Percentiles rank a stretch among this genome's conserved stretches.
Conservation (phyloP, 2,888 invertebrate species). For the Onthophagus sagittarius region DNA sequence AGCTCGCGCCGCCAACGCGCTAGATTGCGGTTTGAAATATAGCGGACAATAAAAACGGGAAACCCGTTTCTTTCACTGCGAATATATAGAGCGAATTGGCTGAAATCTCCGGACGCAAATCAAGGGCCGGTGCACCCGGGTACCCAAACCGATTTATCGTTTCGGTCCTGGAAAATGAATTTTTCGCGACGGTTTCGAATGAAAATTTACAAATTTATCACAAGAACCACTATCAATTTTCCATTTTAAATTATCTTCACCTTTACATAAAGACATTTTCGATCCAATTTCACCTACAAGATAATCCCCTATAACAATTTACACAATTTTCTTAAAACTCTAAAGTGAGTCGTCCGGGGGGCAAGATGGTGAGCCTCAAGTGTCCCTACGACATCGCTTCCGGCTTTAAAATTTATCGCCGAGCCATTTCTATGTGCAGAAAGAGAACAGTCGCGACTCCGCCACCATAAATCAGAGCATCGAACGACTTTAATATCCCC, state of each 20-base stretch:
- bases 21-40: slow-evolving; percentile 11
- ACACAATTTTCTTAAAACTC: background rate
- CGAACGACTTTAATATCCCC: slow-evolving; percentile 42
- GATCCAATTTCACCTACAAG: background rate
- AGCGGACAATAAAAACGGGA: slow-evolving; percentile 11
- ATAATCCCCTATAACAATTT: too few species aligned
- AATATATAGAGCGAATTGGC: slow-evolving; percentile 10
- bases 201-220: background rate
- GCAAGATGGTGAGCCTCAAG: background rate
- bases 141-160: background rate
- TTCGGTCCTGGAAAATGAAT: background rate
- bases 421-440: background rate
- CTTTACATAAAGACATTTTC: background rate
- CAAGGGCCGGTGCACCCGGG: slow-evolving; percentile 4
- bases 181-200: background rate
- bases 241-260: background rate
- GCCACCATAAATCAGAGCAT: slow-evolving; percentile 41
- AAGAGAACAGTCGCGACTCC: slow-evolving; percentile 16
- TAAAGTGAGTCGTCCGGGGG: background rate
- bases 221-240: background rate
- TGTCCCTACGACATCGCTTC: background rate
- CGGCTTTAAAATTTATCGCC: slow-evolving; percentile 2
- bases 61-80: slow-evolving; percentile 8
- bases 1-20: background rate
- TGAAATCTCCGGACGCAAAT: slow-evolving; percentile 8